Base-by-base conservation (phyloP, 2,888 invertebrate genomes). In the Xanthorhoe spadicearia region DNA sequence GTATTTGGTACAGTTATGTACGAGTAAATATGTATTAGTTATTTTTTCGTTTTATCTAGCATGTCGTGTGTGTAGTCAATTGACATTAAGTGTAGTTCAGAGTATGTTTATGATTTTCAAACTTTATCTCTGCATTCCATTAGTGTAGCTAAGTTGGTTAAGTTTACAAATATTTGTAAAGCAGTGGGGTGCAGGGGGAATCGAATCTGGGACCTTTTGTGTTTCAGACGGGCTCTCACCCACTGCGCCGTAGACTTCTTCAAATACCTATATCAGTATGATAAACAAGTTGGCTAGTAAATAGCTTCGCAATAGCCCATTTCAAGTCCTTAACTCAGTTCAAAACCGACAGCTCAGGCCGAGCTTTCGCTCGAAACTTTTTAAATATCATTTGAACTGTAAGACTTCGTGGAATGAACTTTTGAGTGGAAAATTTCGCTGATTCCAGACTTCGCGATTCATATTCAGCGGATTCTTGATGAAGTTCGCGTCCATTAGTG, bases 331-430 rank as follows among this genome's bases (percentile, higher is more conserved):
- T 49, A 54, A 61, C 49, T 61, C 19, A 54, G 49, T 54, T 49
- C 2, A n/a, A 53, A 49, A 17, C 60, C 32, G 53, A 56, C 55
- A 43, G 56, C 52, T 51, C 57, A 49, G 59, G n/a, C 6, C 54
- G 38, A 53, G 43, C 46, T 32, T 32, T 43, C n/a, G 49, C 32
- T 59, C 6, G 58, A 64, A 74, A 70, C 69, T 74, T 71, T 69
- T 69, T 66, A 68, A 71, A 72, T 70, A 70, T 71, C 63, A 72
- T 70, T 64, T 58, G 54, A 52, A 52, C 60, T 61, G 66, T 62
- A 69, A 73, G 69, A 65, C 66, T 53, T 59, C 61, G 66, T 17
- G 51, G 58, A 59, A 68, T 57, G 52, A 69, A 70, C 59, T 66
- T 72, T 66, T 55, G 64, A 72, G 69, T 64, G 64, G 69, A 63